A percentile compares a stretch with the other conserved stretches of the same genome.
Conservation (phyloP, 1,140 invertebrate genomes). For the Epicauta chinensis region DNA sequence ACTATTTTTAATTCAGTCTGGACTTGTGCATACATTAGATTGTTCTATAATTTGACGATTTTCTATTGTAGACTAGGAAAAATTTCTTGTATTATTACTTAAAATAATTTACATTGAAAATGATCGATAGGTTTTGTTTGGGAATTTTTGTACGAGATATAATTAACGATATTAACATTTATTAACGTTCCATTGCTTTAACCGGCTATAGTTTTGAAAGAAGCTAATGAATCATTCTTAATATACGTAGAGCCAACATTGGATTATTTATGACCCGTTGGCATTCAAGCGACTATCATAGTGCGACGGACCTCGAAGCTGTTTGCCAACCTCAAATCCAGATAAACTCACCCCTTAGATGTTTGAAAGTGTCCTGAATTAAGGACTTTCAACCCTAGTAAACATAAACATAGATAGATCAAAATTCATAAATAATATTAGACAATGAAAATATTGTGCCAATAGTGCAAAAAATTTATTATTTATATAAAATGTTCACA, state of each 20-base stretch:
- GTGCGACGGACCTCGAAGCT: conserved; percentile 14
- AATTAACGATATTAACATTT: conserved; percentile 17
- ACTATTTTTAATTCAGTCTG: no score
- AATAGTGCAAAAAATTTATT: background rate
- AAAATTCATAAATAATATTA: no score
- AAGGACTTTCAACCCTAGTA: conserved; percentile 10
- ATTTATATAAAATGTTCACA: no score
- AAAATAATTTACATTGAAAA: conserved; percentile 5
- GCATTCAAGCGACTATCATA: conserved; percentile 15
- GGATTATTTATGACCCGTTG: conserved; percentile 15
- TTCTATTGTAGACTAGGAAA: no score
- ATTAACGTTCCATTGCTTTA: conserved; percentile 13
- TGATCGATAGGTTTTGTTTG: conserved; percentile 7
- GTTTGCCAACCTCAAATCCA: conserved; percentile 16
- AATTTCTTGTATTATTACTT: no score
- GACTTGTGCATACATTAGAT: no score
- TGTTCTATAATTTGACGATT: no score
- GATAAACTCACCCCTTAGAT: conserved; percentile 8
- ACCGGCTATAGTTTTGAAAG: conserved; percentile 8
- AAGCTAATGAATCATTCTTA: conserved; percentile 16
- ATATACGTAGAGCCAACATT: conserved; percentile 13
- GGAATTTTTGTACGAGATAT: conserved; percentile 8
- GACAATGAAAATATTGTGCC: no score
- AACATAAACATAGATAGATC: conserved; percentile 9
- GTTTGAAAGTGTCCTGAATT: conserved; percentile 12